Base-by-base conservation (phyloP, 1,140 invertebrate species). In the Pogonognathellus flavescens region DNA sequence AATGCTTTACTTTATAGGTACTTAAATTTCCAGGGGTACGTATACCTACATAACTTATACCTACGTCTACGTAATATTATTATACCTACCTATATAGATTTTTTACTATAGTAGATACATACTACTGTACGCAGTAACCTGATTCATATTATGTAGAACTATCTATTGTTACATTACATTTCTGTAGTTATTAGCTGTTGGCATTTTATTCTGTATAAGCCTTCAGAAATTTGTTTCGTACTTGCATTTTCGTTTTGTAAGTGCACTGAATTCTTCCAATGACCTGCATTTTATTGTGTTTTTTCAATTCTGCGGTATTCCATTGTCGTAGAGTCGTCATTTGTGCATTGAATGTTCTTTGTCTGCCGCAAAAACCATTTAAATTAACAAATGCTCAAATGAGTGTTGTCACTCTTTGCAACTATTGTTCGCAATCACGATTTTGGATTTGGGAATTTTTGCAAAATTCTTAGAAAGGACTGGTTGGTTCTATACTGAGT, bases 251-350 rank as follows among this genome's bases (percentile, higher is more conserved):
- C 25, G 31, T 72, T 72, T 16, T 72, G 31, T 13, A n/a, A n/a
- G 16, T 72, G 31, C 25, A 66, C 62, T 66, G 10, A n/a, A 49
- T 72, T 72, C 22, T 11, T 6, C 57, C 13, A 72, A n/a, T 72
- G 66, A 72, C 66, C 66, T 72, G 66, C 31, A 72, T 72, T 72
- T 72, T 41, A 72, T 66, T 66, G 20, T 70, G 31, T 31, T 31
- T 20, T 66, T 66, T 18, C 62, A 66, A 66, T 13, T 66, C 31
- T 72, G 66, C n/a, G 66, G 66, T 72, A 11, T 72, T 41, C 10
- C 41, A 13, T 49, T 41, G 66, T 72, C 66, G 41, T 31, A 72
- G 9, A 22, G 59, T 10, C 59, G 22, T 20, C 18, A 6, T 20
- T 22, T 2, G 18, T 11, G 13, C 18, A 59, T n/a, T 16, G 55